phyloP scores from a whole-genome alignment of 2,888 invertebrate species.

The Lasioglossum morio region DNA sequence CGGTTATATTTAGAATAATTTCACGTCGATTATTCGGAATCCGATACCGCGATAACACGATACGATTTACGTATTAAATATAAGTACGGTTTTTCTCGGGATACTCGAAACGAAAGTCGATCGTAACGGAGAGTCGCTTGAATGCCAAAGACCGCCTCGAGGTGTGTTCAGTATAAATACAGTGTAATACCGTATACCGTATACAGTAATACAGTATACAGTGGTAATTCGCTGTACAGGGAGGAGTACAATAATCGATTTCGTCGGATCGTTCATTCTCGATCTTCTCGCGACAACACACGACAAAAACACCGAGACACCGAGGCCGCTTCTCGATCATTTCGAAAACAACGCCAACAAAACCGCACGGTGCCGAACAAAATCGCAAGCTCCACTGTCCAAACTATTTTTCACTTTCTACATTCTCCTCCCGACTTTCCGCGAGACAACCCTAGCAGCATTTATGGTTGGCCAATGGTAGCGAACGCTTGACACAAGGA shows the following conservation, averaged over 20 bases:
- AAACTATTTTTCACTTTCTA: not conserved
- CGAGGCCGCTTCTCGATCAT: not conserved
- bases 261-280: not conserved
- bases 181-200: not conserved
- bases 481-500: too few species aligned
- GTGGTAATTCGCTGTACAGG: not conserved
- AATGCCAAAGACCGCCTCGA: constrained; percentile 65
- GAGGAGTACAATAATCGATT: not conserved
- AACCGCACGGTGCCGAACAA: not conserved
- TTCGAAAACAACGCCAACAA: not conserved
- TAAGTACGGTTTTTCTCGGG: constrained; percentile 44
- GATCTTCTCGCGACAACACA: not conserved
- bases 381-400: not conserved
- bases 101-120: constrained; percentile 41
- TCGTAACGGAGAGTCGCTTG: constrained; percentile 44
- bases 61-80: constrained; percentile 18
- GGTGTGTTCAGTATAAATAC: constrained; percentile 22
- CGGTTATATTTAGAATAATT: constrained; percentile 77
- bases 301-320: not conserved
- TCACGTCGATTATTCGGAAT: constrained; percentile 13
- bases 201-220: not conserved
- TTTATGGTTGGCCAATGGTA: too few species aligned
- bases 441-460: too few species aligned
- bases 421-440: too few species aligned
- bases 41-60: constrained; percentile 20